Percentiles rank a stretch among this genome's conserved stretches.
phyloP scores from a whole-genome alignment of 2,888 invertebrate genomes.

The Microdon myrmicae region DNA sequence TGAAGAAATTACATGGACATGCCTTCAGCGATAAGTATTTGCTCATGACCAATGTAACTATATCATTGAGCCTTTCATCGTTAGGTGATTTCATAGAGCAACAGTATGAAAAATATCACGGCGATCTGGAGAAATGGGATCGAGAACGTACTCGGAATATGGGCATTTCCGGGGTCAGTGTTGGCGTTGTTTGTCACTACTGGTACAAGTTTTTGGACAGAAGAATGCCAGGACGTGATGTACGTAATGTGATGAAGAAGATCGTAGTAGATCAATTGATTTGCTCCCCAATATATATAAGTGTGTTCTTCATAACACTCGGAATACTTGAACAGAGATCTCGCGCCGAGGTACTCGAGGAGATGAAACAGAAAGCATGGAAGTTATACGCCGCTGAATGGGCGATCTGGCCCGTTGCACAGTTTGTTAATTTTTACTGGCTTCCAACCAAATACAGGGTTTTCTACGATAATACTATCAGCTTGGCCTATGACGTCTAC shows the following conservation, averaged over 20 bases:
- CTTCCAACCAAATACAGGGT: constrained; percentile 85
- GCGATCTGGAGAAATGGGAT: constrained; percentile 71
- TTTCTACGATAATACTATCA: constrained; percentile 86
- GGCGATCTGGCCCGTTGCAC: constrained; percentile 93
- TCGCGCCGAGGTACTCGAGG: constrained; percentile 72
- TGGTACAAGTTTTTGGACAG: constrained; percentile 86
- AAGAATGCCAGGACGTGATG: constrained; percentile 75
- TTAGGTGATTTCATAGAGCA: constrained; percentile 85
- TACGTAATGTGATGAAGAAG: constrained; percentile 78
- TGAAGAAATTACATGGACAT: constrained; percentile 59
- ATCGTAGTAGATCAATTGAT: constrained; percentile 84
- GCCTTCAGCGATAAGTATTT: constrained; percentile 76
- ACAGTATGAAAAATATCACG: constrained; percentile 75
- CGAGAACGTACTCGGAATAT: constrained; percentile 76
- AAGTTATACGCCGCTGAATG: constrained; percentile 87
- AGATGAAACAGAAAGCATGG: constrained; percentile 79
- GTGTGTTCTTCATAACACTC: constrained; percentile 80
- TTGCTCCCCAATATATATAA: constrained; percentile 83
- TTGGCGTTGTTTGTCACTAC: constrained; percentile 84
- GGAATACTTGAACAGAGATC: constrained; percentile 77
- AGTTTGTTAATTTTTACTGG: constrained; percentile 90
- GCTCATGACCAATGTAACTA: constrained; percentile 80
- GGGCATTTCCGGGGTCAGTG: constrained; percentile 79
- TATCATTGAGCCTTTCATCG: constrained; percentile 81
- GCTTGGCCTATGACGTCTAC: constrained; percentile 86